Evolutionary conservation across 2,888 invertebrate genomes (phyloP).

Genomic region (Tipula unca): DNA sequence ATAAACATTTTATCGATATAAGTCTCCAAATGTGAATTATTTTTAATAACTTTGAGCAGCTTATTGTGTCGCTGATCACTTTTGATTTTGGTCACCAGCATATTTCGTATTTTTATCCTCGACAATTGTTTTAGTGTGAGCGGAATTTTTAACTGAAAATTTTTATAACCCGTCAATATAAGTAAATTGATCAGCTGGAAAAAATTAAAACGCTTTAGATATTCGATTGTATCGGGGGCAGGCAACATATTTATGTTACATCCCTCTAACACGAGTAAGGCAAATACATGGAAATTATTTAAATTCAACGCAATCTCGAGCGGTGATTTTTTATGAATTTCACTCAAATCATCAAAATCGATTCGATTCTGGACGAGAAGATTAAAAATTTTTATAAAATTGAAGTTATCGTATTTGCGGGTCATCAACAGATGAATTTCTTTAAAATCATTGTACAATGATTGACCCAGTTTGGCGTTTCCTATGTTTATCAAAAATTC

Average conservation of each 20-base stretch:
- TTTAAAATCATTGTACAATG: constrained; percentile 15
- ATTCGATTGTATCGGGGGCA: neutral
- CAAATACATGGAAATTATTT: constrained; percentile 18
- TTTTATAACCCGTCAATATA: neutral
- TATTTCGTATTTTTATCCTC: constrained; percentile 34
- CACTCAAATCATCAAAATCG: constrained; percentile 17
- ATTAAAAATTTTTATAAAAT: constrained; percentile 22
- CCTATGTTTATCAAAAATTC: constrained; percentile 51
- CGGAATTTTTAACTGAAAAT: constrained; percentile 28
- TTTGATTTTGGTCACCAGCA: constrained; percentile 27
- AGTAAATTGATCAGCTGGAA: neutral
- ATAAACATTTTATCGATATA: constrained; percentile 1
- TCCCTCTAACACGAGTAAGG: neutral
- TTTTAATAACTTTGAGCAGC: neutral
- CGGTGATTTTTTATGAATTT: constrained; percentile 15
- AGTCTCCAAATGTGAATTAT: constrained; percentile 10
- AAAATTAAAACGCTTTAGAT: neutral
- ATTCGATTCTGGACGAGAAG: neutral
- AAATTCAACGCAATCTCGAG: neutral
- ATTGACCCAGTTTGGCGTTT: neutral
- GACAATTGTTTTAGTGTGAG: constrained; percentile 33
- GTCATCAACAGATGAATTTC: constrained; percentile 20
- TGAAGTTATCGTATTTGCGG: constrained; percentile 18
- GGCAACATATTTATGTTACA: neutral
- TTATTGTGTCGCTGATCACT: neutral